Evolutionary conservation across 2,797 vertebrate genomes (phyloP).

Genomic region (Carcharodon carcharias): DNA sequence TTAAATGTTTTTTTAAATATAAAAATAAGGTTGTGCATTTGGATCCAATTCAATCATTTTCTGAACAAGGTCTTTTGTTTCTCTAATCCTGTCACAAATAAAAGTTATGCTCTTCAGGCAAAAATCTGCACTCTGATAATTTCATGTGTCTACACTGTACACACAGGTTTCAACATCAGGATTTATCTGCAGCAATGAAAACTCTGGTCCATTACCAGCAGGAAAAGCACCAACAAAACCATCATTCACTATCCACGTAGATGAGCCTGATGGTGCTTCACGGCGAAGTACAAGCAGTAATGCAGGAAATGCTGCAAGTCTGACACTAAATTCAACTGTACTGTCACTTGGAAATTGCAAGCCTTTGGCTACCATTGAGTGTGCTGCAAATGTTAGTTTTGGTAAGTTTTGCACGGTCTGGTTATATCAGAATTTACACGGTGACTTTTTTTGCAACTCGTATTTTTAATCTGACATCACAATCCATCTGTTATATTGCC

Average conservation of each 20-base stretch:
- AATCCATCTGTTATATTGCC: not conserved
- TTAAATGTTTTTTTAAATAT: no score
- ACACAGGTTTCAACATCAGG: conserved; percentile 47
- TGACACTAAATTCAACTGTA: conserved; percentile 59
- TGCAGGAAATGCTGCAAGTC: conserved; percentile 46
- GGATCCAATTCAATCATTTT: no score
- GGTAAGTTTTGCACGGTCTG: conserved; percentile 55
- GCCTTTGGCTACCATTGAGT: conserved; percentile 70
- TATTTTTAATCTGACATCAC: not conserved
- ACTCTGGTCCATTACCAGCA: conserved; percentile 47
- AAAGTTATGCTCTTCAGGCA: not conserved
- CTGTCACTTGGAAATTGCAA: conserved; percentile 60
- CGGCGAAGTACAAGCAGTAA: conserved; percentile 42
- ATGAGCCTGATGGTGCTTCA: conserved; percentile 65
- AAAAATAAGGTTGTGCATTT: not conserved
- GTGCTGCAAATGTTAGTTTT: conserved; percentile 72
- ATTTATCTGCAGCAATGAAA: conserved; percentile 60
- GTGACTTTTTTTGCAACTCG: not conserved
- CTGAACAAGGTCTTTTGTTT: not conserved
- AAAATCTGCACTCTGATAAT: not conserved
- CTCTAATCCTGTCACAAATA: not conserved
- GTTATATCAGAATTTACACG: not conserved
- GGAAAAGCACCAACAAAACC: conserved; percentile 64
- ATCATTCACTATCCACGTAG: conserved; percentile 71
- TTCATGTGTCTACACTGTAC: not conserved